Evolutionary conservation across 2,113 vertebrate species (phyloP).

Genomic region (Corydoras maculifer): DNA sequence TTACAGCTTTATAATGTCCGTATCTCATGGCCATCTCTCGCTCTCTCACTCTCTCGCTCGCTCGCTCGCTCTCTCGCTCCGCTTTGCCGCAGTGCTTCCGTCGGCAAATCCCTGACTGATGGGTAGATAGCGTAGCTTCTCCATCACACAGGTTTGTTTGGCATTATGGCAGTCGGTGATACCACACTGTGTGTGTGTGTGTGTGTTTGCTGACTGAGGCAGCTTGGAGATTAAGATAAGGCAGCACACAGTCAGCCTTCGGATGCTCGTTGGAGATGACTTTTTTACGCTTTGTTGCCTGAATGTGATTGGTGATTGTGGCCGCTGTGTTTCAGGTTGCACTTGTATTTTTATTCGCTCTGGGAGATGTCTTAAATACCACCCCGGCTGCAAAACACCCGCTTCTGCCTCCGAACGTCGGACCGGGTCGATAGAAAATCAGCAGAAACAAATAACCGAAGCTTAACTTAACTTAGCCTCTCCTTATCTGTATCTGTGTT

Average conservation of each 20-base stretch:
- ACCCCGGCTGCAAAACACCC: no score
- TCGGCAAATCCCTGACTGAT: constrained; percentile 22
- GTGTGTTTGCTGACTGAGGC: constrained; percentile 8
- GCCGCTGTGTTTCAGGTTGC: not conserved
- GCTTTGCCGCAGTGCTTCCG: constrained; percentile 19
- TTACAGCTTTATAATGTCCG: constrained; percentile 24
- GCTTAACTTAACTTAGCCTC: no score
- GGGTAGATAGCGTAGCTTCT: constrained; percentile 25
- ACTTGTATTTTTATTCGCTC: not conserved
- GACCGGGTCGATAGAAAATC: no score
- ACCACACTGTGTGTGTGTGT: constrained; percentile 6
- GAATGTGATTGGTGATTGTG: not conserved
- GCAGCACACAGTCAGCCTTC: constrained; percentile 2
- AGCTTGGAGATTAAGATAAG: constrained; percentile 4
- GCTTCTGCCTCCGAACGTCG: no score
- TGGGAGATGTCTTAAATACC: no score
- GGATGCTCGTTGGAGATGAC: constrained; percentile 4
- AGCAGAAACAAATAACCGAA: no score
- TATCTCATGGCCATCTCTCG: constrained; percentile 23
- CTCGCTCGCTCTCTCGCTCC: not conserved
- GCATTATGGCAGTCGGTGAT: constrained; percentile 27
- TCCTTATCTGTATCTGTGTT: no score
- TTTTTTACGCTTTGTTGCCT: constrained; percentile 1
- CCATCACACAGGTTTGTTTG: constrained; percentile 29
- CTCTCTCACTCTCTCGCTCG: not conserved